phyloP scores from a whole-genome alignment of 1,140 invertebrate genomes.

The Pogonognathellus flavescens region DNA sequence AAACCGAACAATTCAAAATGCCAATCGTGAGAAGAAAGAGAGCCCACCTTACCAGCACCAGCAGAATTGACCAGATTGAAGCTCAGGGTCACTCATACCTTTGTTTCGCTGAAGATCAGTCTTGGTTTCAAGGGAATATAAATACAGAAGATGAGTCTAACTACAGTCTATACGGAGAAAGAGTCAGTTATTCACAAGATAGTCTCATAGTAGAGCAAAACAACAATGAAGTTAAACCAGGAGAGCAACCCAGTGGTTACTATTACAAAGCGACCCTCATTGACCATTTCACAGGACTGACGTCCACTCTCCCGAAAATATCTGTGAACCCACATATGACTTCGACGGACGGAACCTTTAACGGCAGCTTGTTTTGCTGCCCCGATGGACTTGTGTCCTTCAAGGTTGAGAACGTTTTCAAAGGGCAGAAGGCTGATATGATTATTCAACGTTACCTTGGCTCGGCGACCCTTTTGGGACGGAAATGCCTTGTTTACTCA shows the following conservation, averaged over 20 bases:
- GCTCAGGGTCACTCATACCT: conserved; percentile 69
- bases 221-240: conserved; percentile 39
- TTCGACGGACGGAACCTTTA: not conserved
- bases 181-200: not conserved
- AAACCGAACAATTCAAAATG: conserved; percentile 38
- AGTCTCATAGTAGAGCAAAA: not conserved
- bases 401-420: conserved; percentile 68
- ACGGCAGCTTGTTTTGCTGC: conserved; percentile 62
- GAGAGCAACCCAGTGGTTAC: conserved; percentile 51
- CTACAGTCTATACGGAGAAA: conserved; percentile 67
- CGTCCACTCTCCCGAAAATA: conserved; percentile 66
- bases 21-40: conserved; percentile 51
- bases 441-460: conserved; percentile 68
- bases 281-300: conserved; percentile 68
- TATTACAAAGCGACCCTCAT: conserved; percentile 68
- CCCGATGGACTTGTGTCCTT: conserved; percentile 67
- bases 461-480: conserved; percentile 65
- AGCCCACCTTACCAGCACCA: conserved; percentile 36
- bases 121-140: conserved; percentile 70
- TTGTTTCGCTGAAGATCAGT: conserved; percentile 69
- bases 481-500: conserved; percentile 67
- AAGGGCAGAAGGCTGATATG: conserved; percentile 69
- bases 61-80: conserved; percentile 60
- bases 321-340: conserved; percentile 61
- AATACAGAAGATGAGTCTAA: conserved; percentile 68